A percentile compares a stretch with the other conserved stretches of the same genome.
These are phyloP conservation scores for Agrotis puta DNA, from an alignment of 2,888 invertebrate species.

Conservation along the genomic window DNA sequence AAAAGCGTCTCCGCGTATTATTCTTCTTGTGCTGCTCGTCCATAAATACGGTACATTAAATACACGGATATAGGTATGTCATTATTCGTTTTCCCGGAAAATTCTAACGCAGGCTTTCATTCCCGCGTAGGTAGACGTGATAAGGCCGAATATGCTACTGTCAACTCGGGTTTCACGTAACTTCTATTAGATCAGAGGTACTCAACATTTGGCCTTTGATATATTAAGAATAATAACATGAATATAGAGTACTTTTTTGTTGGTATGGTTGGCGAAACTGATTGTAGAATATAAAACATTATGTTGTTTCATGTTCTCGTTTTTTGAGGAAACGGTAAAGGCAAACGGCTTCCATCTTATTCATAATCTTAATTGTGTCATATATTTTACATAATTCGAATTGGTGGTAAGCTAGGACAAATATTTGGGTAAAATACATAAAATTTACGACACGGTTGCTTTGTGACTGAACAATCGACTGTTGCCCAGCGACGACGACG, in stretches of 20 bases:
- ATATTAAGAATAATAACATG: conserved; percentile 23
- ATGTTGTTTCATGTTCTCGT: too few species aligned
- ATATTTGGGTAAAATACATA: neutral
- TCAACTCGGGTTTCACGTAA: conserved; percentile 4
- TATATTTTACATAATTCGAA: too few species aligned
- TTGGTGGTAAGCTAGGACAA: neutral
- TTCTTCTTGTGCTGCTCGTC: conserved; percentile 9
- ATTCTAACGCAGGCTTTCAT: conserved; percentile 6
- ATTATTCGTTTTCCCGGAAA: conserved; percentile 41
- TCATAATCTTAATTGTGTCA: too few species aligned
- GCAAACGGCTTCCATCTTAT: too few species aligned
- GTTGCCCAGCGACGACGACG: too few species aligned
- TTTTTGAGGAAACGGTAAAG: too few species aligned
- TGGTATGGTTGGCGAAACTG: neutral
- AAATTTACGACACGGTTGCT: too few species aligned
- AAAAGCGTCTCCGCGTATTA: neutral
- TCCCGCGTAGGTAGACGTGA: conserved; percentile 20
- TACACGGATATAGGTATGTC: conserved; percentile 14
- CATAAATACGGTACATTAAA: conserved; percentile 41
- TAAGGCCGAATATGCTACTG: conserved; percentile 15
- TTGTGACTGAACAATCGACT: too few species aligned
- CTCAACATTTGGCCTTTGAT: conserved; percentile 21
- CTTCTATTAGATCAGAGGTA: conserved; percentile 39
- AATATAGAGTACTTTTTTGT: conserved; percentile 8
- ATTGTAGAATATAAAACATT: too few species aligned